These are phyloP conservation scores for Magallana ariakensis DNA, from an alignment of 1,140 invertebrate species.

Conservation along the genomic window DNA sequence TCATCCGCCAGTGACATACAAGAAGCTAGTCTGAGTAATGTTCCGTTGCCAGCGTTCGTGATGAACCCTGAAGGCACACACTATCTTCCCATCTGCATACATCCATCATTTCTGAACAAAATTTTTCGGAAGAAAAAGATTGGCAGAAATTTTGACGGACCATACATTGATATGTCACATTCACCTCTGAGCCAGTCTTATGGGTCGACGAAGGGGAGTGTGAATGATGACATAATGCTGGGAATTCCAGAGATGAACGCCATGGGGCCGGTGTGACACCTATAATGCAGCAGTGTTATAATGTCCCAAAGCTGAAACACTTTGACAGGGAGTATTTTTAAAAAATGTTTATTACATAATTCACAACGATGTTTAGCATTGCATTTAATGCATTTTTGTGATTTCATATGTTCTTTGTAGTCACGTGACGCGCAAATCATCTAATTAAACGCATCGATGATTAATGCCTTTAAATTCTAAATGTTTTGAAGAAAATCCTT, in stretches of 20 bases:
- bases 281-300: neutral
- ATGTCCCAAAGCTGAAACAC: no score
- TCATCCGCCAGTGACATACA: neutral
- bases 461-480: no score
- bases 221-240: neutral
- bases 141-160: conserved; percentile 71
- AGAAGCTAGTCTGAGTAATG: neutral
- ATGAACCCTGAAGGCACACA: conserved; percentile 92
- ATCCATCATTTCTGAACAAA: conserved; percentile 87
- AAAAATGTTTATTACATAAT: no score
- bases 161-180: conserved; percentile 64
- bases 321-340: no score
- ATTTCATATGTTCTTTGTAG: no score
- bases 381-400: no score
- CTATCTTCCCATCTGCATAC: conserved; percentile 94
- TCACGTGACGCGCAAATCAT: no score
- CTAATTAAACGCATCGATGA: no score
- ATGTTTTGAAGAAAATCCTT: no score
- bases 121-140: conserved; percentile 83
- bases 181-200: neutral
- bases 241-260: neutral
- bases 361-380: no score
- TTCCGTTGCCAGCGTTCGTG: conserved; percentile 86
- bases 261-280: neutral
- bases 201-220: neutral